phyloP scores from a whole-genome alignment of 2,888 invertebrate species.

The Zygaena filipendulae region DNA sequence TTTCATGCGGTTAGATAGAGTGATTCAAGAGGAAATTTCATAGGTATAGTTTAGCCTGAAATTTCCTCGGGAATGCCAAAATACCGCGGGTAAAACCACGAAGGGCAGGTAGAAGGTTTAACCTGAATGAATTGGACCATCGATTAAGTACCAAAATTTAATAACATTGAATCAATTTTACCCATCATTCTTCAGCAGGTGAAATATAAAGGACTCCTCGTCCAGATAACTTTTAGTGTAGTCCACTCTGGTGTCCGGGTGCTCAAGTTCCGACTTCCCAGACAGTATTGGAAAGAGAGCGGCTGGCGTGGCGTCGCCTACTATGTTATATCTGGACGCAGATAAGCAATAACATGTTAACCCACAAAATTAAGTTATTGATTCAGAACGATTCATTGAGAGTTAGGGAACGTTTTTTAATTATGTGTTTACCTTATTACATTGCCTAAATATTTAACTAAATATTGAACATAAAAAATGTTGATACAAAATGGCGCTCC shows the following conservation, averaged over 20 bases:
- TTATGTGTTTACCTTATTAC: too few relatives aligned
- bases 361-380: too few relatives aligned
- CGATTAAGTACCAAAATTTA: too few relatives aligned
- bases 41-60: neutral
- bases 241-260: slow-evolving; percentile 85
- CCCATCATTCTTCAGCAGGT: slow-evolving; percentile 76
- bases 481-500: too few relatives aligned
- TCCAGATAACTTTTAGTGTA: slow-evolving; percentile 73
- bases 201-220: slow-evolving; percentile 88
- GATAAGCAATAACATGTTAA: too few relatives aligned
- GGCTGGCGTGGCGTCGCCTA: slow-evolving; percentile 89
- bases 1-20: too few relatives aligned
- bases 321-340: slow-evolving; percentile 73
- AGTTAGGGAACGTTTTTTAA: too few relatives aligned
- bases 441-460: too few relatives aligned
- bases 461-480: too few relatives aligned
- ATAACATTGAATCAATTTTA: too few relatives aligned
- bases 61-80: neutral
- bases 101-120: neutral
- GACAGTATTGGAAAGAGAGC: slow-evolving; percentile 90
- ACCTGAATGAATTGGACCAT: neutral
- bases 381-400: too few relatives aligned
- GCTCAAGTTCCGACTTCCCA: slow-evolving; percentile 85
- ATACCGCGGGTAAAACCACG: neutral
- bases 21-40: neutral